phyloP scores from a whole-genome alignment of 1,140 invertebrate genomes.

The Cherax destructor region DNA sequence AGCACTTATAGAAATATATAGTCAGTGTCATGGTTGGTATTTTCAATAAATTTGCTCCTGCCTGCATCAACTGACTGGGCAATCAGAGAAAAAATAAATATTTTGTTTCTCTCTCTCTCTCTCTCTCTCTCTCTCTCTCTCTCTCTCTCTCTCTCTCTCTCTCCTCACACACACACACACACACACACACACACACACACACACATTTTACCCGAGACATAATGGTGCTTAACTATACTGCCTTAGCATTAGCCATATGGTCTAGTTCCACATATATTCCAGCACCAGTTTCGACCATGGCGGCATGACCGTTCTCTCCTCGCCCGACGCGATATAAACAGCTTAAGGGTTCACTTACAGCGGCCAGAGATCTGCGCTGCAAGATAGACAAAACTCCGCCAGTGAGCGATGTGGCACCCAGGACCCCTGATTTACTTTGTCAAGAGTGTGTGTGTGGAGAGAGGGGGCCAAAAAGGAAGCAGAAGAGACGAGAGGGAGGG shows the following conservation, averaged over 20 bases:
- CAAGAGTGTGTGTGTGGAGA: too few relatives aligned
- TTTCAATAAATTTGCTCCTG: neutral
- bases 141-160: constrained; percentile 9
- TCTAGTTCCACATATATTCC: neutral
- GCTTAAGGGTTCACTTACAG: neutral
- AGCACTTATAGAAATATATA: neutral
- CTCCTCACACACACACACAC: too few relatives aligned
- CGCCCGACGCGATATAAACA: neutral
- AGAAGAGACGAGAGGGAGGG: too few relatives aligned
- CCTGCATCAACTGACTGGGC: neutral
- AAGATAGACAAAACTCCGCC: neutral
- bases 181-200: too few relatives aligned
- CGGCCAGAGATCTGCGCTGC: neutral
- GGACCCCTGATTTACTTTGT: neutral
- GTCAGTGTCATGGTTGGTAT: neutral
- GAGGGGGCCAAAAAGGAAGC: too few relatives aligned
- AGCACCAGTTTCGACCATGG: neutral
- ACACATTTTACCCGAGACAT: neutral
- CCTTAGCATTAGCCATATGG: neutral
- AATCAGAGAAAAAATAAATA: neutral
- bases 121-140: constrained; percentile 9
- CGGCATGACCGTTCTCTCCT: neutral
- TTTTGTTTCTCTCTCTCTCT: neutral
- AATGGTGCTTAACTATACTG: neutral
- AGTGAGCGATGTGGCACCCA: neutral